Percentiles rank a stretch among this genome's conserved stretches.
Evolutionary conservation across 2,888 invertebrate genomes (phyloP).

Genomic region (Synanthedon formicaeformis): DNA sequence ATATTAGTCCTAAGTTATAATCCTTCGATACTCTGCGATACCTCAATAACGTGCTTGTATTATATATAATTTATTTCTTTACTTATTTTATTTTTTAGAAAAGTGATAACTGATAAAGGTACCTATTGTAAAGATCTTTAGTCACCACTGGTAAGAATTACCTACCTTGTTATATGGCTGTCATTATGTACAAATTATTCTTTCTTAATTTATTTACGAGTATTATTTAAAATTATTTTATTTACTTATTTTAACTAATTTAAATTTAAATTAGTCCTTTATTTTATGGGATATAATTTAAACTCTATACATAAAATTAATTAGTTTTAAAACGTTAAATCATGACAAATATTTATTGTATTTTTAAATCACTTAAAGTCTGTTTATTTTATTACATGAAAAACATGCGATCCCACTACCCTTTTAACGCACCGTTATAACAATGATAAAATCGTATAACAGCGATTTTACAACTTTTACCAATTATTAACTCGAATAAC

Average conservation of each 20-base stretch:
- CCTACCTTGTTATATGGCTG: conserved; percentile 38
- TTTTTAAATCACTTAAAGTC: neutral
- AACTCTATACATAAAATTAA: conserved; percentile 2
- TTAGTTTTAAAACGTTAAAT: conserved; percentile 49
- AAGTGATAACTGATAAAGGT: neutral
- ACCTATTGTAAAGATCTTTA: conserved; percentile 8
- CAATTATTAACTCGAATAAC: too few species aligned
- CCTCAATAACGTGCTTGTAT: conserved; percentile 4
- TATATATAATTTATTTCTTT: neutral
- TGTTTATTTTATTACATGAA: neutral
- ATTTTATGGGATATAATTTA: conserved; percentile 12
- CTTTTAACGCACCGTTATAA: too few species aligned
- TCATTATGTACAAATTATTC: conserved; percentile 48
- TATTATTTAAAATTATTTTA: conserved; percentile 9
- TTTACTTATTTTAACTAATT: conserved; percentile 38
- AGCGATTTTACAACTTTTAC: too few species aligned
- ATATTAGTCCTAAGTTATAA: too few species aligned
- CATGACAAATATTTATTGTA: conserved; percentile 62
- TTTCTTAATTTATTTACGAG: conserved; percentile 3
- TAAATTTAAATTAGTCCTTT: conserved; percentile 43
- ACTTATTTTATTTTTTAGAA: neutral
- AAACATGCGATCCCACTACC: too few species aligned
- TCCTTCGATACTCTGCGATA: conserved; percentile 1
- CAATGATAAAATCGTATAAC: too few species aligned
- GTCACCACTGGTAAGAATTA: conserved; percentile 37